These are phyloP conservation scores for Eclectus roratus DNA, from an alignment of 2,113 vertebrate species.

Conservation along the genomic window DNA sequence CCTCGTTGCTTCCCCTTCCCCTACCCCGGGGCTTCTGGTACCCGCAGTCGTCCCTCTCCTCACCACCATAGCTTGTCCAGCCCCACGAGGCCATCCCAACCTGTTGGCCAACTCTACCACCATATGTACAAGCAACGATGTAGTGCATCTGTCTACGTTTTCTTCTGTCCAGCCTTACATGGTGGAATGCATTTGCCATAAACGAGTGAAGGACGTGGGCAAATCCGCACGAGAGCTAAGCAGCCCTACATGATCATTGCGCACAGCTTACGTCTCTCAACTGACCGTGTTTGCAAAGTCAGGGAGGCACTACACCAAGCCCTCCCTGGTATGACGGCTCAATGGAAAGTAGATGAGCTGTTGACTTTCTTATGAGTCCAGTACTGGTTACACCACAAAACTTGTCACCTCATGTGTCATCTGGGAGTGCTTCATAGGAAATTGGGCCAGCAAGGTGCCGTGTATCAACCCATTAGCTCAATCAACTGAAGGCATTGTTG, in stretches of 20 bases:
- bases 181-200: not conserved
- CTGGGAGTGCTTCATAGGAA: not conserved
- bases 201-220: not conserved
- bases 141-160: rapidly evolving
- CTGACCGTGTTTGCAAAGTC: not conserved
- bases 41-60: too few species aligned
- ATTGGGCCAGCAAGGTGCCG: not conserved
- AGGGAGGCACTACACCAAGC: not conserved
- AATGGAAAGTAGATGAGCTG: not conserved
- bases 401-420: not conserved
- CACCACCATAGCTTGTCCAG: too few species aligned
- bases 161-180: not conserved
- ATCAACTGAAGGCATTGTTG: not conserved
- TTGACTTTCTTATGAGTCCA: not conserved
- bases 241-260: not conserved
- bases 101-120: rapidly evolving
- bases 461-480: not conserved
- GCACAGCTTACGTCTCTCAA: not conserved
- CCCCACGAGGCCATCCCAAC: rapidly evolving
- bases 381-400: rapidly evolving
- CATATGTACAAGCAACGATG: rapidly evolving
- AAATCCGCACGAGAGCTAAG: rapidly evolving
- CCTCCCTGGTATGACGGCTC: not conserved
- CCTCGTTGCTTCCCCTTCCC: not conserved
- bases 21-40: not conserved